Conservation (phyloP, 2,797 vertebrate species). For the Potorous gilbertii region DNA sequence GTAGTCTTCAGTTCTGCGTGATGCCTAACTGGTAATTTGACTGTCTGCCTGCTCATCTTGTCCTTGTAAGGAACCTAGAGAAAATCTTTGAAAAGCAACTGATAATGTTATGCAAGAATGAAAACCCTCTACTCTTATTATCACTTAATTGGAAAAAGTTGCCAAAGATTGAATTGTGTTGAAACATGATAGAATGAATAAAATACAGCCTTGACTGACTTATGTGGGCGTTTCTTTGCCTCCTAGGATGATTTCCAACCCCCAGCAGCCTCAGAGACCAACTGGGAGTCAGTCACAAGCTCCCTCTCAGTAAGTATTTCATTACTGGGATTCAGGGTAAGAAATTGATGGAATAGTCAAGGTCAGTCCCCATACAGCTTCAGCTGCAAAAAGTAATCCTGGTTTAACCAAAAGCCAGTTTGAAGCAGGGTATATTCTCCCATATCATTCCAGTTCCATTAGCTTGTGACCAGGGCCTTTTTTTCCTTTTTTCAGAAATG, state of each 20-base stretch:
- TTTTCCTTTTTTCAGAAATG: not conserved
- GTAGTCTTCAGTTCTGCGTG: not conserved
- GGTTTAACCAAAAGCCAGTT: constrained; percentile 46
- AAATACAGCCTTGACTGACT: constrained; percentile 49
- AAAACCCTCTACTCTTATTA: not conserved
- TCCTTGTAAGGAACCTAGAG: constrained; percentile 27
- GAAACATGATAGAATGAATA: constrained; percentile 41
- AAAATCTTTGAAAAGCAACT: constrained; percentile 13
- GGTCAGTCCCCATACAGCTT: constrained; percentile 45
- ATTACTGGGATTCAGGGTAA: constrained; percentile 58
- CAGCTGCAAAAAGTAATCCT: constrained; percentile 16
- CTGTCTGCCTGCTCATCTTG: not conserved
- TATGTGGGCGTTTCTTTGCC: constrained; percentile 68
- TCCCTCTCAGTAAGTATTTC: constrained; percentile 90
- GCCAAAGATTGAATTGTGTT: constrained; percentile 57
- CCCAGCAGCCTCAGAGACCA: constrained; percentile 88
- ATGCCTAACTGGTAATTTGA: not conserved
- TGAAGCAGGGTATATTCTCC: constrained; percentile 34
- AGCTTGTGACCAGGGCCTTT: not conserved
- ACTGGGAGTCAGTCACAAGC: constrained; percentile 93
- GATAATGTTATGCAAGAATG: not conserved
- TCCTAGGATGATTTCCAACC: constrained; percentile 89
- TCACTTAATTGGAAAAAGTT: constrained; percentile 42
- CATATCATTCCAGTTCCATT: not conserved
- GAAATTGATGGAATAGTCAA: constrained; percentile 45